Conservation (phyloP, 2,797 vertebrate species). For the Morus bassanus region DNA sequence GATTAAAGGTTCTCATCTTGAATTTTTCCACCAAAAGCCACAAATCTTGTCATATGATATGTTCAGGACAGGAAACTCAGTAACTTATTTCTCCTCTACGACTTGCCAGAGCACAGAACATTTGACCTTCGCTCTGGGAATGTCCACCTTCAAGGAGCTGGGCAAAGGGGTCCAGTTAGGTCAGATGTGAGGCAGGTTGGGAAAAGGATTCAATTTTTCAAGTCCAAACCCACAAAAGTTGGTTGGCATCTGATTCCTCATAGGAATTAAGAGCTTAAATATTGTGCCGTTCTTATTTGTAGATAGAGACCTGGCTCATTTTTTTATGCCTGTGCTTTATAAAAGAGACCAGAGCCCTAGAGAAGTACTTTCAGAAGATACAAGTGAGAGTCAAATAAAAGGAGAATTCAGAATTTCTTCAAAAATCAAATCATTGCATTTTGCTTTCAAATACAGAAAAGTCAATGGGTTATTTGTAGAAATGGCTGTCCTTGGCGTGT, state of each 20-base stretch:
- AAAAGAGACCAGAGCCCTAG: neutral
- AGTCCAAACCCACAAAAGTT: neutral
- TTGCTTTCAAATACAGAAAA: neutral
- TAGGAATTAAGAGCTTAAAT: neutral
- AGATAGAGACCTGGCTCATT: neutral
- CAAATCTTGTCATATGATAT: neutral
- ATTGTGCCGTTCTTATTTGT: neutral
- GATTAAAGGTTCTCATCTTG: neutral
- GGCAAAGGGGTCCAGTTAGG: neutral
- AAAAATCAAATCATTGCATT: neutral
- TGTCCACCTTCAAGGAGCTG: neutral
- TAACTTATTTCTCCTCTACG: neutral
- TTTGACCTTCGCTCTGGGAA: neutral
- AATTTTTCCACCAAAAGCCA: neutral
- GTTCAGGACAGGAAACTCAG: neutral
- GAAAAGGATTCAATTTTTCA: neutral
- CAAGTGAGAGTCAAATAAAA: neutral
- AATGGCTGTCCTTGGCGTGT: neutral
- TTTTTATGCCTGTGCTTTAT: neutral
- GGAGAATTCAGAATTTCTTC: neutral
- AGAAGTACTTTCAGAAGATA: neutral
- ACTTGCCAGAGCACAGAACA: neutral
- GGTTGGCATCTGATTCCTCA: neutral
- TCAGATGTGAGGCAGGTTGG: neutral
- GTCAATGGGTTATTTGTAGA: neutral